Conservation (phyloP, 2,888 invertebrate species). For the Lamellibrachia columna region DNA sequence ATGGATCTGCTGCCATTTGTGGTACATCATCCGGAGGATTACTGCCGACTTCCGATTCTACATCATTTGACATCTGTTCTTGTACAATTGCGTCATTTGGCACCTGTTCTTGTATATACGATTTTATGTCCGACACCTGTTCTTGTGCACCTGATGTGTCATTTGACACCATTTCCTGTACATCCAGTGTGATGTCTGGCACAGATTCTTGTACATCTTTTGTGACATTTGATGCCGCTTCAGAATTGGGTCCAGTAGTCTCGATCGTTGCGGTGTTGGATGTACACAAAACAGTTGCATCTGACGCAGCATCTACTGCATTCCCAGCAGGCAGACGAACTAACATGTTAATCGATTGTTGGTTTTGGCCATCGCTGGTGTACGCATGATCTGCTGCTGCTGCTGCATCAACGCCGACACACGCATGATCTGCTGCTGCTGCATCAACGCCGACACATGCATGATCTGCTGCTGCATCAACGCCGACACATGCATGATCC, state of each 20-base stretch:
- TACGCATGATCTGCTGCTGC: not conserved
- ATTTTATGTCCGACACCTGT: not conserved
- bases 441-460: not conserved
- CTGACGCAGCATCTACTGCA: too few species aligned
- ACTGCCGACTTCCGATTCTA: not conserved
- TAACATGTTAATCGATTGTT: too few species aligned
- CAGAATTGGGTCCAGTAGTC: not conserved
- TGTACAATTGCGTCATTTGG: not conserved
- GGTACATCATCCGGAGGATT: not conserved
- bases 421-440: too few species aligned
- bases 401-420: too few species aligned
- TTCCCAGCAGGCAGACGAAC: too few species aligned
- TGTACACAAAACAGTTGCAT: too few species aligned
- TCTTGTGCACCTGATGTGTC: not conserved
- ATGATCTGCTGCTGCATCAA: not conserved
- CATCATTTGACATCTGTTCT: too few species aligned
- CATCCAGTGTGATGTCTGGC: too few species aligned
- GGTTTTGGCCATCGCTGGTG: not conserved
- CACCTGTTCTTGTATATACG: not conserved
- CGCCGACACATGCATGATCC: not conserved
- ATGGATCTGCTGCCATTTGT: not conserved
- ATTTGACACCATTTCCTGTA: not conserved
- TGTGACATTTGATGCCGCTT: not conserved
- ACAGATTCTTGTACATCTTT: not conserved
- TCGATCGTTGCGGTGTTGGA: too few species aligned